Percentiles rank a stretch among this genome's conserved stretches.
phyloP scores from a whole-genome alignment of 2,888 invertebrate species.

The Rhamphomyia laevipes region DNA sequence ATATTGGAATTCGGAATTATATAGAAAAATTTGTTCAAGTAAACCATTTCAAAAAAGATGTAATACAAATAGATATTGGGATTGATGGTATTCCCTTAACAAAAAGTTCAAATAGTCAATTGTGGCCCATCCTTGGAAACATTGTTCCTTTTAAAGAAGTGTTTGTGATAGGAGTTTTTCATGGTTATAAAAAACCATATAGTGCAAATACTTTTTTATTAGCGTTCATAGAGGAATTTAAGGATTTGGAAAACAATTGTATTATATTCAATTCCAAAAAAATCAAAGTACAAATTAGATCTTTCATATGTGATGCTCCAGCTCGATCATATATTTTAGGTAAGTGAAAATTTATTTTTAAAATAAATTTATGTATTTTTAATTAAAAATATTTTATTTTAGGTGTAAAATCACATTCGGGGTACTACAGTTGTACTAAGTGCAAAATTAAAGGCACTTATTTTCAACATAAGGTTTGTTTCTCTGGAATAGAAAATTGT shows the following conservation, averaged over 20 bases:
- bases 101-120: background rate
- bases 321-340: background rate
- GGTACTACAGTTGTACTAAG: slow-evolving; percentile 15
- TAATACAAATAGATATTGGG: background rate
- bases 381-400: background rate
- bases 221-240: background rate
- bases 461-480: background rate
- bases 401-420: too few species aligned
- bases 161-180: background rate
- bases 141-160: slow-evolving; percentile 1
- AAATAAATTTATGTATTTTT: background rate
- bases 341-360: background rate
- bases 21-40: background rate
- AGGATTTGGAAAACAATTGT: background rate
- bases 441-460: slow-evolving; percentile 12
- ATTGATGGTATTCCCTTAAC: too few species aligned
- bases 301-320: background rate
- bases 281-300: background rate
- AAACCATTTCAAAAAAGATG: background rate
- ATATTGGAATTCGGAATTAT: background rate
- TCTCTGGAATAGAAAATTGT: slow-evolving; percentile 5
- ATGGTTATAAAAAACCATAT: background rate
- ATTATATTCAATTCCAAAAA: background rate
- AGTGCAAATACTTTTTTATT: background rate
- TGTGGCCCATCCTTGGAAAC: background rate